Conservation (phyloP, 30 jellyfish, hydroid and myxozoan species). For the Aurelia sp. region DNA sequence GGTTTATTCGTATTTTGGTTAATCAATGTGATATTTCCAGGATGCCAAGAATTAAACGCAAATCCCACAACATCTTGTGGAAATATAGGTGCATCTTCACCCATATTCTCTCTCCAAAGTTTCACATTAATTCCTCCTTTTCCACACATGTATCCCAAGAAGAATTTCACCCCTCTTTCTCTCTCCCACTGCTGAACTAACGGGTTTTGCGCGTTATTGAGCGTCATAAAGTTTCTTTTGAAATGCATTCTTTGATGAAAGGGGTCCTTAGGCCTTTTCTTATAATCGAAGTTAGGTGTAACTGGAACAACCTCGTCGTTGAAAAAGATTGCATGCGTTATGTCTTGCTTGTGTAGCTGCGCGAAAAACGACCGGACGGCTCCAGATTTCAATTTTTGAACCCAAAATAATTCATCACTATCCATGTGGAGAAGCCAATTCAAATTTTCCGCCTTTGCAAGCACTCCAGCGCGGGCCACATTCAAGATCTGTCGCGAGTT, state of each 20-base stretch:
- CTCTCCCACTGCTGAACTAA: slow-evolving; percentile 22
- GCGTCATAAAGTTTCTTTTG: slow-evolving; percentile 37
- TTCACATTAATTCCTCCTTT: slow-evolving; percentile 58
- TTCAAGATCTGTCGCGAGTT: slow-evolving; percentile 65
- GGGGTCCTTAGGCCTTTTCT: slow-evolving; percentile 63
- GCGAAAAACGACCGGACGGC: slow-evolving; percentile 47
- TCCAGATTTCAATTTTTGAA: slow-evolving; percentile 50
- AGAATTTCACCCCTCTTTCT: slow-evolving; percentile 35
- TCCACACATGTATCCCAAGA: slow-evolving; percentile 75
- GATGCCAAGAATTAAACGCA: slow-evolving; percentile 56
- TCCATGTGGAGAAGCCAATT: slow-evolving; percentile 67
- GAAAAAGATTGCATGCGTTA: slow-evolving; percentile 42
- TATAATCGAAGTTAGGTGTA: slow-evolving; percentile 47
- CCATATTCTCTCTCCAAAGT: slow-evolving; percentile 50
- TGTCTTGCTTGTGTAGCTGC: slow-evolving; percentile 24
- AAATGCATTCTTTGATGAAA: slow-evolving; percentile 64
- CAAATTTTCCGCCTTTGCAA: slow-evolving; percentile 60
- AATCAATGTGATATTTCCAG: slow-evolving; percentile 56
- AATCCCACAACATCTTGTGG: slow-evolving; percentile 68
- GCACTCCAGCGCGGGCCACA: slow-evolving; percentile 77
- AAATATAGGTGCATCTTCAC: slow-evolving; percentile 38
- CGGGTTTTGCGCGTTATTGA: neutral
- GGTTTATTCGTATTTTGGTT: slow-evolving; percentile 1
- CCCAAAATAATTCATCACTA: slow-evolving; percentile 60
- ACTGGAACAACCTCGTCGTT: slow-evolving; percentile 64